These are phyloP conservation scores for Balaeniceps rex DNA, from an alignment of 2,113 vertebrate species.

Conservation along the genomic window DNA sequence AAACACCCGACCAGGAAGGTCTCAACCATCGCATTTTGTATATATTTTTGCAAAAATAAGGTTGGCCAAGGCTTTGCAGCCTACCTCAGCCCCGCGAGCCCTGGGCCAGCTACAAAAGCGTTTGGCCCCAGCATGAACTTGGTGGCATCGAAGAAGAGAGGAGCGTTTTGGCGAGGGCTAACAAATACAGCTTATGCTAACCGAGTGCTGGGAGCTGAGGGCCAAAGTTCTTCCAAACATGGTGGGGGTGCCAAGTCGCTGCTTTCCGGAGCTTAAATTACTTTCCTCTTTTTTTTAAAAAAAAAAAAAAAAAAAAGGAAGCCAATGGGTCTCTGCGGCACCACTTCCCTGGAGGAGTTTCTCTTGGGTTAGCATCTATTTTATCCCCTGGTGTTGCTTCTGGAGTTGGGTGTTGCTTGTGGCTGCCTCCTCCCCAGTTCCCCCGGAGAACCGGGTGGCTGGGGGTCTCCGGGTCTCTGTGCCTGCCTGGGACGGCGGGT, in stretches of 20 bases:
- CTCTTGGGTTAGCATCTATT: not conserved
- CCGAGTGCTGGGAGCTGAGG: not conserved
- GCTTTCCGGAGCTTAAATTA: not conserved
- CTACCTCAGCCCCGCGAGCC: not conserved
- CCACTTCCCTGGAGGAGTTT: not conserved
- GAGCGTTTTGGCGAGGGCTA: not conserved
- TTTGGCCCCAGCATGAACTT: not conserved
- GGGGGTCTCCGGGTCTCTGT: not conserved
- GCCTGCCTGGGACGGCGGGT: rapidly evolving
- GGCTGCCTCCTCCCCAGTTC: not conserved
- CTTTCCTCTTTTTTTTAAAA: not conserved
- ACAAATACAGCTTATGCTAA: not conserved
- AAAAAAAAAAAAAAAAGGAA: too few species aligned
- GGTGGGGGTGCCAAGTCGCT: not conserved
- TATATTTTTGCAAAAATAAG: not conserved
- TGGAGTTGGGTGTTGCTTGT: not conserved
- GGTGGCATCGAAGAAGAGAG: not conserved
- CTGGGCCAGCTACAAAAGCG: not conserved
- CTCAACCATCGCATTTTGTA: not conserved
- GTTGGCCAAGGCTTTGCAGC: not conserved
- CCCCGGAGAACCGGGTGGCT: rapidly evolving
- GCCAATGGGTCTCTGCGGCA: not conserved
- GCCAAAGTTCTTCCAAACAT: not conserved
- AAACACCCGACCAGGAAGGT: rapidly evolving
- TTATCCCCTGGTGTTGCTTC: not conserved